Evolutionary conservation across 2,113 vertebrate species (phyloP).

Genomic region (Melanotaenia duboulayi): DNA sequence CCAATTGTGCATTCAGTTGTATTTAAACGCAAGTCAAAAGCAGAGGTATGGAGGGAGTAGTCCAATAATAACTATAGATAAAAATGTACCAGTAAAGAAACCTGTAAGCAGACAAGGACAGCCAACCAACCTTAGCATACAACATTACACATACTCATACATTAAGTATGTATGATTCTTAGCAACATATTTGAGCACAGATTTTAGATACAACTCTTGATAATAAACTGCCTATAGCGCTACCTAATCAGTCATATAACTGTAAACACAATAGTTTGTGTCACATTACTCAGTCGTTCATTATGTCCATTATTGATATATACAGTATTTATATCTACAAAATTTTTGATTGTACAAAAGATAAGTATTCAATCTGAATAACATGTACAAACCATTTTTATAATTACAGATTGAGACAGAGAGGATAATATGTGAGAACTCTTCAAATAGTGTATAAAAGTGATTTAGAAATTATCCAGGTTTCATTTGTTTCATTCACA

Average conservation of each 20-base stretch:
- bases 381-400: neutral
- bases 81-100: too few relatives aligned
- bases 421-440: neutral
- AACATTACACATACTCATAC: too few relatives aligned
- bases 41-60: too few relatives aligned
- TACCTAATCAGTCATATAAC: slow-evolving; percentile 2
- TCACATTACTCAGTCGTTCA: neutral
- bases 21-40: too few relatives aligned
- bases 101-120: too few relatives aligned
- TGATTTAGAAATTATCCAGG: neutral
- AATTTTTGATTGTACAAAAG: neutral
- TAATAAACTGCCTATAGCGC: neutral
- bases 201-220: neutral
- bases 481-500: slow-evolving; percentile 6
- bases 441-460: neutral
- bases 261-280: neutral
- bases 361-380: too few relatives aligned
- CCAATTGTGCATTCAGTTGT: too few relatives aligned
- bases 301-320: neutral
- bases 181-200: neutral
- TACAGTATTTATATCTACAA: slow-evolving; percentile 14
- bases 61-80: too few relatives aligned
- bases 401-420: neutral
- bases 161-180: neutral
- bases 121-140: too few relatives aligned